Evolutionary conservation across 2,797 vertebrate genomes (phyloP).

Genomic region (Meriones psammophilus): DNA sequence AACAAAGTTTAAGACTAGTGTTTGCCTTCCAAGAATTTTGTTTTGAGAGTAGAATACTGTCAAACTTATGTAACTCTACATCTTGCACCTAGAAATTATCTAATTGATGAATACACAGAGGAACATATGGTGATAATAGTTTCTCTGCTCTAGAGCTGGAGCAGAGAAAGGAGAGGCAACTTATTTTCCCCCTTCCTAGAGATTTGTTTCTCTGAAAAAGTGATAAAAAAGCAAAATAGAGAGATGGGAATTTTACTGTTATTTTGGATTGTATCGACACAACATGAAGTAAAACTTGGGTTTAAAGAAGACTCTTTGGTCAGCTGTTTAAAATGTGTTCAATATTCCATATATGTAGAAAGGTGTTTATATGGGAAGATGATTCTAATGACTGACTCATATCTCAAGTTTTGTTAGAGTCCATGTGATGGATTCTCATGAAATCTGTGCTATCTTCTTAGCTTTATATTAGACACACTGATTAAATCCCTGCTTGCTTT

Average conservation of each 20-base stretch:
- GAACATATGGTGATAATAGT: not conserved
- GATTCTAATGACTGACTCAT: constrained; percentile 28
- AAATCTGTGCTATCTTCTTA: not conserved
- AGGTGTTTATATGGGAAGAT: constrained; percentile 3
- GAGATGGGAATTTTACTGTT: not conserved
- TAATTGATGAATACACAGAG: constrained; percentile 6
- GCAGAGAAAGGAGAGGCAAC: not conserved
- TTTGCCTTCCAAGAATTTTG: constrained; percentile 34
- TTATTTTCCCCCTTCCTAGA: not conserved
- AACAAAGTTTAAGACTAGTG: not conserved
- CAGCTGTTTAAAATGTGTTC: constrained; percentile 3
- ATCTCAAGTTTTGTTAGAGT: constrained; percentile 21
- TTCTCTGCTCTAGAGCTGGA: constrained; percentile 32
- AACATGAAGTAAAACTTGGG: constrained; percentile 34
- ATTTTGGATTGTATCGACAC: not conserved
- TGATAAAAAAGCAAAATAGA: constrained; percentile 18
- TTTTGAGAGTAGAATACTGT: constrained; percentile 29
- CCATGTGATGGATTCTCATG: constrained; percentile 18
- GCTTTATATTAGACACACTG: constrained; percentile 7
- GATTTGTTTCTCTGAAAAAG: constrained; percentile 44
- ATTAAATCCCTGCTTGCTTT: constrained; percentile 27
- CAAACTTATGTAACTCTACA: not conserved
- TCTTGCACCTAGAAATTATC: not conserved
- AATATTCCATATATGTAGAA: constrained; percentile 3
- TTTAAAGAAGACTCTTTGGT: not conserved